These are phyloP conservation scores for Varanus salvator DNA, from an alignment of 2,113 vertebrate genomes.

Conservation along the genomic window DNA sequence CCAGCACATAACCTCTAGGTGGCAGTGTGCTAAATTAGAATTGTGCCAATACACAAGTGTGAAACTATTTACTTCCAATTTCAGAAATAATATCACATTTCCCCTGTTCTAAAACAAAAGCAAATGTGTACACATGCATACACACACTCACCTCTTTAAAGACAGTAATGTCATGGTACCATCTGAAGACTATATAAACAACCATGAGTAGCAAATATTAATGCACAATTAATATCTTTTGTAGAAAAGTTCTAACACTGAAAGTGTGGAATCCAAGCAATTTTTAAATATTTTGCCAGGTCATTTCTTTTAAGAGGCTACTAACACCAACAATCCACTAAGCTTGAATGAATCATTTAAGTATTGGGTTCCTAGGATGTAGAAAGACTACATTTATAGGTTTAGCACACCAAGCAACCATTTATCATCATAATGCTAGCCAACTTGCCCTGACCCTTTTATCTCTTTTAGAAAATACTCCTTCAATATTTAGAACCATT, in stretches of 20 bases:
- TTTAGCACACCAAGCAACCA: background rate
- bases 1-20: too few species aligned
- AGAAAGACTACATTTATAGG: background rate
- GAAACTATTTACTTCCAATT: too few species aligned
- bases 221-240: too few species aligned
- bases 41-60: too few species aligned
- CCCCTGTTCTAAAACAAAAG: too few species aligned
- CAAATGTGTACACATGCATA: too few species aligned
- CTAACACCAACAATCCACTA: background rate
- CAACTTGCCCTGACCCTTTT: background rate
- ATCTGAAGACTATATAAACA: too few species aligned
- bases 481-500: background rate
- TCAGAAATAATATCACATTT: too few species aligned
- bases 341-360: background rate
- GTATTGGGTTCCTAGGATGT: background rate
- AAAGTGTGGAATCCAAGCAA: background rate
- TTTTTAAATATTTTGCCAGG: background rate
- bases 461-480: slow-evolving; percentile 20
- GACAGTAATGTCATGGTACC: too few species aligned
- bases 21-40: too few species aligned
- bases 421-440: background rate
- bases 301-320: background rate
- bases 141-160: too few species aligned
- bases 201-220: too few species aligned
- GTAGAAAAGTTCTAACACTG: background rate